Evolutionary conservation across 1,140 invertebrate species (phyloP), one percentile per base, ranked within the genome.

Genomic region (Lucilia cuprina): DNA sequence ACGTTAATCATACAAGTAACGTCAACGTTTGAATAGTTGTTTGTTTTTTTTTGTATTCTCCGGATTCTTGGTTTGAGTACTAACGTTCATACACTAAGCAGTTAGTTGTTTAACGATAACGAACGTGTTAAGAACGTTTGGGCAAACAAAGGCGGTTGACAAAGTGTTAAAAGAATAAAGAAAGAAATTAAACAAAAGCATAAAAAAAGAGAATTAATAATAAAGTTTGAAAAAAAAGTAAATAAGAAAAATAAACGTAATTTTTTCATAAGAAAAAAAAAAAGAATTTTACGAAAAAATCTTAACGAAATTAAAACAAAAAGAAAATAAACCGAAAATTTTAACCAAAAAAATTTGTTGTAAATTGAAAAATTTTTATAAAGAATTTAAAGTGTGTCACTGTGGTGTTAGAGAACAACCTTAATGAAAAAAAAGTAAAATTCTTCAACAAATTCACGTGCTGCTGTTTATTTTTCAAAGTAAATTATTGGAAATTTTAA

Each of bases 31-130:
- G 14, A n/a, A 30, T 30, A 30, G 1, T 30, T 30, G 25, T 60
- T 60, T 60, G n/a, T 70, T 70, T 21, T 70, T 70, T 21, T 80
- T 47, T n/a, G 77, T 77, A 41, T 35, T 80, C 74, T 19, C 10
- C n/a, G n/a, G n/a, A n/a, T n/a, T 21, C 50, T 25, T 49, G 77
- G 77, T 80, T 80, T 80, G 77, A 80, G 77, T 80, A 35, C 49
- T 80, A 80, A 80, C 77, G 77, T 19, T 49, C 77, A 49, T 49
- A 47, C 9, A 80, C 49, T 41, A 49, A 80, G 13, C n/a, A 50
- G 41, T 49, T 30, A 80, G 77, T 80, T 80, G 77, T 80, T 80
- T 80, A 80, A 80, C 77, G 77, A 80, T 80, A 80, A 80, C 77
- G 77, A 80, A 80, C 77, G 77, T 80, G 77, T 80, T 80, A 80